Conservation (phyloP, 37 sponge, comb jelly and placozoan genomes). For the Trichoplax adhaerens region DNA sequence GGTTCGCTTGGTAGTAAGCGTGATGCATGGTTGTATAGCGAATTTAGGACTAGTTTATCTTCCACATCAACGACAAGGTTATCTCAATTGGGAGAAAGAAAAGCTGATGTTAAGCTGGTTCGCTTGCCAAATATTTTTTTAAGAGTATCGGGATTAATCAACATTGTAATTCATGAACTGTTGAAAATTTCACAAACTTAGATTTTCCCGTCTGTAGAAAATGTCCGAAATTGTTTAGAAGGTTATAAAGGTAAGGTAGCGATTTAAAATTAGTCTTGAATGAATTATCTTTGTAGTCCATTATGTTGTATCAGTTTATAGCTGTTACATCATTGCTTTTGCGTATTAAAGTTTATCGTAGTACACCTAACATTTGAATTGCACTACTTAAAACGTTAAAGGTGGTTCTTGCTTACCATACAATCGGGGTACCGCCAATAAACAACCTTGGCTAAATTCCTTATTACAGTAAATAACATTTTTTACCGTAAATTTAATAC, state of each 20-base stretch:
- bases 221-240: slow-evolving; percentile 57
- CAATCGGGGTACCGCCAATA: slow-evolving; percentile 27
- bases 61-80: slow-evolving; percentile 22
- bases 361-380: no score
- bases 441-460: slow-evolving; percentile 53
- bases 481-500: neutral
- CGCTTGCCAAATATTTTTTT: neutral
- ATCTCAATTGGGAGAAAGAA: slow-evolving; percentile 4
- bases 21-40: slow-evolving; percentile 35
- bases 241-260: slow-evolving; percentile 27
- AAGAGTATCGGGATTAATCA: no score
- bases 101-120: slow-evolving; percentile 18
- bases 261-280: no score
- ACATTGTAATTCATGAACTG: no score
- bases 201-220: slow-evolving; percentile 60
- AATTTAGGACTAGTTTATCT: neutral
- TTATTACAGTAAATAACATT: slow-evolving; percentile 24
- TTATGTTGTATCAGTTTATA: no score
- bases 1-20: slow-evolving; percentile 51
- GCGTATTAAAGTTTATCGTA: no score
- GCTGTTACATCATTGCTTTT: no score
- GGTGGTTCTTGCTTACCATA: slow-evolving; percentile 88
- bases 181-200: no score
- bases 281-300: no score
- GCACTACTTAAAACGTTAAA: neutral